Base-by-base conservation (phyloP, 2,113 vertebrate species). In the Mustela nigripes region DNA sequence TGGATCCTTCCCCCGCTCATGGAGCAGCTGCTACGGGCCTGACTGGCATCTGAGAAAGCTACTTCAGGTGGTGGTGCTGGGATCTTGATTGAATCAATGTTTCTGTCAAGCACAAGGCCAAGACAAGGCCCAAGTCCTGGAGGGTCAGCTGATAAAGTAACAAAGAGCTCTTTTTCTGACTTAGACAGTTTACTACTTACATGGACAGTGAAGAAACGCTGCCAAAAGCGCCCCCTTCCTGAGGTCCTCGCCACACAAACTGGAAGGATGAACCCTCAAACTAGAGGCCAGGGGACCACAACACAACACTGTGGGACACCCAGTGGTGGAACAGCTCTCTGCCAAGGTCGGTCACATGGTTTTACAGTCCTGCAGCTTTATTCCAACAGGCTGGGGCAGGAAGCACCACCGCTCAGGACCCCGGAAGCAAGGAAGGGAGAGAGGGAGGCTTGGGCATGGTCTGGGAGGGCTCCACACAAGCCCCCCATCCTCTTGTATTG, bases 381-480 rank as follows among this genome's bases (percentile, higher is more conserved):
- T 36, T 42, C 56, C 42, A 50, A 80, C 21, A 22, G 22, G 12
- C 48, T 45, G 39, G 2, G 15, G 36, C 48, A 33, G 22, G 33
- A 76, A 31, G 58, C 60, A 28, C 8, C n/a, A 11, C 21, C 12
- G 18, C 56, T 63, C 11, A 1, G 76, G 62, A 74, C 78, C 31
- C 26, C 24, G 5, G 76, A 31, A 45, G 19, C 11, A 0, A 26
- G 24, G 0, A 16, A 31, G 11, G 14, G 16, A 5, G 18, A 21
- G 26, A 31, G 63, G 22, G 15, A 69, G 31, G 24, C 18, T 4
- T 7, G 18, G 9, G 67, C 0, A 1, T 12, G 9, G 16, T 3
- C 78, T 63, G 14, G 2, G 18, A 71, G 48, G 48, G 65, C 56
- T 74, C 60, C 56, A 10, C 67, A 19, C 24, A 19, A 24, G n/a